Evolutionary conservation across 2,888 invertebrate species (phyloP), one percentile per base, ranked within the genome.

Genomic region (Xylocampa areola): DNA sequence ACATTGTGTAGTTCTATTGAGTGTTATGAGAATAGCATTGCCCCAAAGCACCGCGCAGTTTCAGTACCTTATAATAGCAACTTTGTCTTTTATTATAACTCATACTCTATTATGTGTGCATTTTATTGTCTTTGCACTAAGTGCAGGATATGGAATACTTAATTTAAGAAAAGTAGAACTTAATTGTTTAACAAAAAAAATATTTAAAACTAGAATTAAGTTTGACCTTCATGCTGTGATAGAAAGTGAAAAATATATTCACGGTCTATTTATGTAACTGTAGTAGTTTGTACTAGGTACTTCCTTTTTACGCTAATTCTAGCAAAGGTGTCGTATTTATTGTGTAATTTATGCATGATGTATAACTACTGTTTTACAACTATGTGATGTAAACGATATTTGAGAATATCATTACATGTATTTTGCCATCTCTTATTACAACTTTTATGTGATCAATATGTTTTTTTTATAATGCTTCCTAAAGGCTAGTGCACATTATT

Each of bases 161-260:
- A 58, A 53, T 55, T 41, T 70, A 68, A 60, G 67, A 29, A 63
- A 64, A 60, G 54, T 73, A 62, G 51, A 41, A 57, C 30, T 17
- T 57, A 59, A 57, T 41, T 54, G 51, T 61, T 63, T 61, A 37
- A 59, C 50, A 32, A 30, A 30, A 43, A n/a, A 37, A 45, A 32
- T 48, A 39, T 68, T 45, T 30, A 70, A 49, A 39, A 53, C 19
- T 74, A 73, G 65, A 48, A 51, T 33, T 73, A 73, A 71, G 75
- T 74, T 74, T 73, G 75, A 71, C 59, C 52, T 63, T 73, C 33
- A 71, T 52, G 52, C 66, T 73, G 75, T 74, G 73, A 73, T 74
- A 68, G 74, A 62, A 62, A 62, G 60, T 62, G 59, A 47, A 65
- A 50, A 36, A 48, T 44, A 60, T 54, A 62, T 71, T 65, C 68